Percentiles rank a stretch among this genome's conserved stretches.
Conservation (phyloP, 2,113 vertebrate species). For the Girardinichthys multiradiatus region DNA sequence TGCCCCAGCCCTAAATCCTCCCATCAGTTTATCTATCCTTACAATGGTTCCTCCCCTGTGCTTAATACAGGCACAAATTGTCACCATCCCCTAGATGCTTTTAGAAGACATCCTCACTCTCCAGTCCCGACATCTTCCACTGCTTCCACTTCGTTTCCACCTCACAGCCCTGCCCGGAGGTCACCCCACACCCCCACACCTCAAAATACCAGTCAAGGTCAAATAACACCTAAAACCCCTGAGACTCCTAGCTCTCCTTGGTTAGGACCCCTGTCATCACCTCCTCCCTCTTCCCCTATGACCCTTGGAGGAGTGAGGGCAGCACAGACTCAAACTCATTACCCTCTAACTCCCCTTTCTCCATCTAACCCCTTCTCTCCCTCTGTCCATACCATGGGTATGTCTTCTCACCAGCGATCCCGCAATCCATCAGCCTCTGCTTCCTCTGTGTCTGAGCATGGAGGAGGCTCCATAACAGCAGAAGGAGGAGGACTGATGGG, state of each 20-base stretch:
- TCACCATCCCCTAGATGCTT: slow-evolving; percentile 63
- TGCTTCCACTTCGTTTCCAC: slow-evolving; percentile 56
- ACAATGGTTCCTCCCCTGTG: slow-evolving; percentile 67
- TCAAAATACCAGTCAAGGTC: slow-evolving; percentile 75
- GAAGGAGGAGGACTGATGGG: slow-evolving; percentile 54
- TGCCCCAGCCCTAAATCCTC: slow-evolving; percentile 64
- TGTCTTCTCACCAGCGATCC: slow-evolving; percentile 77
- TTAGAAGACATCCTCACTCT: slow-evolving; percentile 70
- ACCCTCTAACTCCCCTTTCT: slow-evolving; percentile 56
- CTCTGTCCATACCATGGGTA: slow-evolving; percentile 71
- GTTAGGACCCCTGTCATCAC: slow-evolving; percentile 52
- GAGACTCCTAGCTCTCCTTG: slow-evolving; percentile 71
- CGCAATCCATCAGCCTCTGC: slow-evolving; percentile 79
- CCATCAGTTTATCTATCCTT: slow-evolving; percentile 64
- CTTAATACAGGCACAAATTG: slow-evolving; percentile 64
- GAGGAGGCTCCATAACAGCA: slow-evolving; percentile 46
- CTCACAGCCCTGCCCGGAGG: slow-evolving; percentile 66
- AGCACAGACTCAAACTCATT: slow-evolving; percentile 49
- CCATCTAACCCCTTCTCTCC: slow-evolving; percentile 61
- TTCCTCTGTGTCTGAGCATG: slow-evolving; percentile 75
- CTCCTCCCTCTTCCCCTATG: slow-evolving; percentile 63
- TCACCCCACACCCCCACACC: slow-evolving; percentile 67
- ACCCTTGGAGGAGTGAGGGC: slow-evolving; percentile 57
- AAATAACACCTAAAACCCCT: slow-evolving; percentile 72
- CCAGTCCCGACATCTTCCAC: slow-evolving; percentile 50